Evolutionary conservation across 2,797 vertebrate species (phyloP), one percentile per base, ranked within the genome.

Genomic region (Labeo calbasu): DNA sequence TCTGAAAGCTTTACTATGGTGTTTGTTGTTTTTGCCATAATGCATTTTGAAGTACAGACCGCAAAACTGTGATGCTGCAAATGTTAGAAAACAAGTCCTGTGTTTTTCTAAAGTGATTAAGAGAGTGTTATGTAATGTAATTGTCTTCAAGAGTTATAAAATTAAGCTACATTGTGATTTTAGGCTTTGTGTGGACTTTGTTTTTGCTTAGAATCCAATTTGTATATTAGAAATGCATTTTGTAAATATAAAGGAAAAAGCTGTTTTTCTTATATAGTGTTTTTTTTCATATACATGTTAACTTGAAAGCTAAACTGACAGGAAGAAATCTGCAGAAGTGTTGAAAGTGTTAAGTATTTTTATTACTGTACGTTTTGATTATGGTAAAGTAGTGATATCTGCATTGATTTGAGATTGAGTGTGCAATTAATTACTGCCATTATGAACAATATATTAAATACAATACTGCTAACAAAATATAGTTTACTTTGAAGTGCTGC

Each of bases 201-300:
- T 32, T 53, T 50, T 71, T 79, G 11, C 69, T 19, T 36, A 23
- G 70, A 84, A 50, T 23, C 8, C 2, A 21, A n/a, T 78, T n/a
- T 84, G 82, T 84, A 77, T 77, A 77, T 84, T 61, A 69, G 75
- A 50, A 57, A 66, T 59, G 51, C 40, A 32, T 73, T 57, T 36
- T 86, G 85, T 86, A 81, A 57, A 86, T 77, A 84, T 32, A 6
- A 61, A 70, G 75, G 75, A 13, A 75, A 11, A 28, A 43, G 32
- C 63, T 48, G n/a, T 77, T 68, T 83, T 77, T 8, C 9, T 48
- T 28, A 7, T 28, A 11, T 69, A n/a, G 78, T 55, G 63, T 66
- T 83, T 9, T 68, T 81, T 68, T 48, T 32, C 2, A 36, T 36
- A 36, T 82, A 63, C 43, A 51, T 63, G 50, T 19, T 17, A 69